Percentiles rank a stretch among this genome's conserved stretches.
phyloP scores from a whole-genome alignment of 2,888 invertebrate genomes.

The Latrodectus hesperus region DNA sequence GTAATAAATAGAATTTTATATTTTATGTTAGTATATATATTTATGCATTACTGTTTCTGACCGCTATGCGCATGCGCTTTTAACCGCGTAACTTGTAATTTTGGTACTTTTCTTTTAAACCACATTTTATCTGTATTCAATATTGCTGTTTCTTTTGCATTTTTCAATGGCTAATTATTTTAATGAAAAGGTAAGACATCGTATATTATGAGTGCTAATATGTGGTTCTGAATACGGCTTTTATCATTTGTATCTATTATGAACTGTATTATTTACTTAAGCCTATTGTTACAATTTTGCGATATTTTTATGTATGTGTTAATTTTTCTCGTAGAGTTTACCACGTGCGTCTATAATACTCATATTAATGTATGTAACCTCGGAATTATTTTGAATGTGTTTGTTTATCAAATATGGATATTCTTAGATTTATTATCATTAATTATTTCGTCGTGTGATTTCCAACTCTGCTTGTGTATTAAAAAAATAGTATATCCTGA shows the following conservation, averaged over 20 bases:
- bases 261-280: neutral
- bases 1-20: slow-evolving; percentile 15
- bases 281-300: slow-evolving; percentile 7
- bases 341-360: neutral
- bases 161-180: slow-evolving; percentile 55
- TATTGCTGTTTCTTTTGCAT: neutral
- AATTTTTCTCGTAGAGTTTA: neutral
- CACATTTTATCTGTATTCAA: slow-evolving; percentile 31
- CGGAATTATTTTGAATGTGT: no score
- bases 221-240: neutral
- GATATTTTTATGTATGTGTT: neutral
- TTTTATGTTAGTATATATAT: slow-evolving; percentile 12
- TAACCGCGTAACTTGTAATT: slow-evolving; percentile 18
- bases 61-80: slow-evolving; percentile 50
- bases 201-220: neutral
- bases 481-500: neutral
- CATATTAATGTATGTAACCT: no score
- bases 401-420: no score
- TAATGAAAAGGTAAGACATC: slow-evolving; percentile 31
- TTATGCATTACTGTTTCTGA: neutral
- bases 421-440: no score
- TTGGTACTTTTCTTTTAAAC: neutral
- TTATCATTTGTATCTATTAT: neutral
- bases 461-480: neutral
- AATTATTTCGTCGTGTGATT: neutral